phyloP scores from a whole-genome alignment of 2,113 vertebrate genomes.

The Phainopepla nitens region DNA sequence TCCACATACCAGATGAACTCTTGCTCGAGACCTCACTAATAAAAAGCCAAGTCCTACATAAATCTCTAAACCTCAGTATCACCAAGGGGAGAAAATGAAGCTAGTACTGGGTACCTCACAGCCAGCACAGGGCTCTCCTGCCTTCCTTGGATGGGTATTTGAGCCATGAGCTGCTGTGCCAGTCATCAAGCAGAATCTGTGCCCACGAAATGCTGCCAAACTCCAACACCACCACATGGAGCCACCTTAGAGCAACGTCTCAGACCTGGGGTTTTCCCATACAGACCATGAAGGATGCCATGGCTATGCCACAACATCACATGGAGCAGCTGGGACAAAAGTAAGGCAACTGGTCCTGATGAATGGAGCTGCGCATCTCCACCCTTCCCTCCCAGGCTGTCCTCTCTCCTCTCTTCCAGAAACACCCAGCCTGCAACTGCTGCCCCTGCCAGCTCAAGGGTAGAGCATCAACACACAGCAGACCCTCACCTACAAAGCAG shows the following conservation, averaged over 20 bases:
- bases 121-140: background rate
- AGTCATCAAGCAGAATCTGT: background rate
- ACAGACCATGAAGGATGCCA: fast-evolving
- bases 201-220: background rate
- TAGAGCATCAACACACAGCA: background rate
- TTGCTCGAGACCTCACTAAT: background rate
- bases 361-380: background rate
- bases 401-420: background rate
- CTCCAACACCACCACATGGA: background rate
- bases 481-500: background rate
- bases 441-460: background rate
- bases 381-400: background rate
- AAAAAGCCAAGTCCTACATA: background rate
- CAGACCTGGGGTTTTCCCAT: background rate
- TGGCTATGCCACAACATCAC: background rate
- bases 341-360: background rate
- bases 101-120: background rate
- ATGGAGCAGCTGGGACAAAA: background rate
- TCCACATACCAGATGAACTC: background rate
- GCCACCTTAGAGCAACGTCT: background rate
- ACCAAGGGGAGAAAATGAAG: background rate
- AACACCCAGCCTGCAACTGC: background rate
- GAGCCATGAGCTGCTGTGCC: background rate
- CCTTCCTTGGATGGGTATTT: background rate
- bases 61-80: background rate